Conservation (phyloP, 2,113 vertebrate genomes). For the Puma concolor region DNA sequence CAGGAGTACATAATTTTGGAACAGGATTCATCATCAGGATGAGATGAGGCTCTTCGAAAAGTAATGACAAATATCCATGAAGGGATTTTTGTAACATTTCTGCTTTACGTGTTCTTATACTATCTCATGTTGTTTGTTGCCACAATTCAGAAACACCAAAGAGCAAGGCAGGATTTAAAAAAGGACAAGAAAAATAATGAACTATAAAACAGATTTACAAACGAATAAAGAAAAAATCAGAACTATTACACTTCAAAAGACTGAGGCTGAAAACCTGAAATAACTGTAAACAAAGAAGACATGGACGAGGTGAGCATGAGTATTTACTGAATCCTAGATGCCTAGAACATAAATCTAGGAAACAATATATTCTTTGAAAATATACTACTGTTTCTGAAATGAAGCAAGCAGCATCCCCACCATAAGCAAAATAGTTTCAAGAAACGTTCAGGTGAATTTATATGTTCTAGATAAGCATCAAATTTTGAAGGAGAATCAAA, state of each 20-base stretch:
- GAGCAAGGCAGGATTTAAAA: not conserved
- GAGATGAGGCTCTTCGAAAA: not conserved
- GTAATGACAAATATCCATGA: not conserved
- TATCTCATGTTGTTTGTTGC: not conserved
- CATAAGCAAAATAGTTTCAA: not conserved
- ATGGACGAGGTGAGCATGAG: not conserved
- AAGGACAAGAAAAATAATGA: not conserved
- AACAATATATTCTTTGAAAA: not conserved
- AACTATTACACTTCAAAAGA: not conserved
- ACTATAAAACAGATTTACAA: not conserved
- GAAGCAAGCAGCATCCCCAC: not conserved
- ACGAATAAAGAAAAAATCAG: not conserved
- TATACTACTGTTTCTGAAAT: not conserved
- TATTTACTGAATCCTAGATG: not conserved
- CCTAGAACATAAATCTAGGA: not conserved
- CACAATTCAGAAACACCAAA: conserved; percentile 35
- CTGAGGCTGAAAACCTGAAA: not conserved
- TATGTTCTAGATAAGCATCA: not conserved
- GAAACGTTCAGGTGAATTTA: not conserved
- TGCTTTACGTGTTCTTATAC: not conserved
- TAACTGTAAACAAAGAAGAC: not conserved
- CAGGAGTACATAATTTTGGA: not conserved
- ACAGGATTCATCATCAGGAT: not conserved
- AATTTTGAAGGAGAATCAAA: conserved; percentile 16
- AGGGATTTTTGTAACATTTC: not conserved